Evolutionary conservation across 2,113 vertebrate genomes (phyloP), one percentile per base, ranked within the genome.

Genomic region (Gnathonemus echidnorhynchus): DNA sequence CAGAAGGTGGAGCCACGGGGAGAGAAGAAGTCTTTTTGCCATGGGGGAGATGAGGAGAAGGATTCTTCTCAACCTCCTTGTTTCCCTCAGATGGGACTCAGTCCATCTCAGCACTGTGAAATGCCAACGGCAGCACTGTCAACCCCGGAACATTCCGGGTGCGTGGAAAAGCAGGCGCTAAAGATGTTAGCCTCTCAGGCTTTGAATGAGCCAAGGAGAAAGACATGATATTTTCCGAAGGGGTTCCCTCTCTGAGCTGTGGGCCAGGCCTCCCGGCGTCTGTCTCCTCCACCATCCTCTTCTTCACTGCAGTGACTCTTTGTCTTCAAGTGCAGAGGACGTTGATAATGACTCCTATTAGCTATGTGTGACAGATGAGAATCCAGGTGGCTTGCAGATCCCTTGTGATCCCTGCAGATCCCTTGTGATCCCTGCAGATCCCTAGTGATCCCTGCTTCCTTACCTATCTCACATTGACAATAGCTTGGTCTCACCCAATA

Each of bases 21-120:
- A 86, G 9, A 24, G 17, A 49, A 86, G 11, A 70, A 15, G 77
- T 21, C 5, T 46, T 48, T 13, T 52, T 49, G 49, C 1, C 49
- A n/a, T 24, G n/a, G 89, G 7, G 56, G 45, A 74, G 70, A 70
- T 48, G 62, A 48, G 45, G 2, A 50, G 66, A 45, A 49, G 62
- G 24, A 39, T 74, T 35, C 31, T 42, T 21, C 24, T 74, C 49
- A 31, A 15, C 74, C 49, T 39, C 74, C 21, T 58, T 1, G 80
- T 52, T 50, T 84, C 88, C 74, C 49, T 84, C 48, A 42, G 74
- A n/a, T 86, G 52, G 52, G 17, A 11, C 31, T 62, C 15, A 21
- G 89, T 19, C 50, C 50, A 31, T 39, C 39, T 86, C 80, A 56
- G 77, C 89, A 89, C 89, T 89, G 89, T 89, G 89, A 89, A 89